Evolutionary conservation across 2,888 invertebrate genomes (phyloP).

Genomic region (Caenorhabditis afra): DNA sequence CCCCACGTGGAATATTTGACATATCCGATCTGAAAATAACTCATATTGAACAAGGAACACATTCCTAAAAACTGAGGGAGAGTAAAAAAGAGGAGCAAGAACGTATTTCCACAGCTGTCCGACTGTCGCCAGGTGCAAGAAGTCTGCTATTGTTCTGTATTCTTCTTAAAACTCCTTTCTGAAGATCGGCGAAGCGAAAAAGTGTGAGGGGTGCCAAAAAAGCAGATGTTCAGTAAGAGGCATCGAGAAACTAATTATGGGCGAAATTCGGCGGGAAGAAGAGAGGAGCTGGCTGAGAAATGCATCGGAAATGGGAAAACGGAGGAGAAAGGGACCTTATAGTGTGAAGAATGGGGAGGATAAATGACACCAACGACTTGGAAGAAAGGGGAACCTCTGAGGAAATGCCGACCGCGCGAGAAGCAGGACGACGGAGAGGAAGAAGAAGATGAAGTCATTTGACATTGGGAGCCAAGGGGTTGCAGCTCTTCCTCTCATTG

Average conservation of each 20-base stretch:
- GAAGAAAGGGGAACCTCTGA: slow-evolving; percentile 37
- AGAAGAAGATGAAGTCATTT: slow-evolving; percentile 44
- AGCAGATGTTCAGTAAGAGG: slow-evolving; percentile 40
- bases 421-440: too few species aligned
- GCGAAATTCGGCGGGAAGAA: slow-evolving; percentile 20
- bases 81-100: not conserved
- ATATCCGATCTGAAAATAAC: slow-evolving; percentile 67
- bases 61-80: too few species aligned
- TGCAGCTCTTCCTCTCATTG: slow-evolving; percentile 16
- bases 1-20: slow-evolving; percentile 78
- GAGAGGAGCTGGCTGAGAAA: not conserved
- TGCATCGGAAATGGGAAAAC: slow-evolving; percentile 38
- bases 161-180: slow-evolving; percentile 6
- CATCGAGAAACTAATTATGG: slow-evolving; percentile 50
- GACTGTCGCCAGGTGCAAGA: too few species aligned
- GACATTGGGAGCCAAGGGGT: slow-evolving; percentile 2
- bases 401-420: slow-evolving; percentile 15
- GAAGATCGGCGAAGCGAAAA: slow-evolving; percentile 9
- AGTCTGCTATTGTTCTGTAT: too few species aligned
- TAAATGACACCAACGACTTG: slow-evolving; percentile 34
- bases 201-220: not conserved
- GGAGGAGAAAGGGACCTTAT: slow-evolving; percentile 33
- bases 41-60: too few species aligned
- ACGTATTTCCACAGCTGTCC: too few species aligned
- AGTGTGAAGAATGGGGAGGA: slow-evolving; percentile 42